These are phyloP conservation scores for Saccostrea glomerata DNA, from an alignment of 1,140 invertebrate species.

Conservation along the genomic window DNA sequence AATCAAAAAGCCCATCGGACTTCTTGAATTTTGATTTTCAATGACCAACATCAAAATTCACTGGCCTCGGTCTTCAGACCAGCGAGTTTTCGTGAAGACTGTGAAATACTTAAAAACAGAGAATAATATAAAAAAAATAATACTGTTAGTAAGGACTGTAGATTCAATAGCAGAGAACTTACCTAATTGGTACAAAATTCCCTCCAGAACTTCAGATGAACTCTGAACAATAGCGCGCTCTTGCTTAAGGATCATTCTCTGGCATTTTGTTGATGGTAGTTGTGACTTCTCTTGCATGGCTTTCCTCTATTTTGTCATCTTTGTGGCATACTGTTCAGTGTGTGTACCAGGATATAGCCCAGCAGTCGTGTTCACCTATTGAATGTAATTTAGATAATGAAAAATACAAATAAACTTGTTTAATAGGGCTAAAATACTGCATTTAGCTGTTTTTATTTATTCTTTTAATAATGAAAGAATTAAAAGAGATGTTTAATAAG, in stretches of 20 bases:
- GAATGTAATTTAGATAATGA: not conserved
- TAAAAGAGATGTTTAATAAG: not conserved
- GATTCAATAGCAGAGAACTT: not conserved
- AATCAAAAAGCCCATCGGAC: no score
- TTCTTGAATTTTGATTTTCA: no score
- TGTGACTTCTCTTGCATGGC: not conserved
- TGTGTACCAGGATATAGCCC: conserved; percentile 43
- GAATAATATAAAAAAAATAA: not conserved
- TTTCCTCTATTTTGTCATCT: not conserved
- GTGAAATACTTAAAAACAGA: no score
- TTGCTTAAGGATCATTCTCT: conserved; percentile 39
- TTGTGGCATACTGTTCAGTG: conserved; percentile 43
- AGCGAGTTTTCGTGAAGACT: no score
- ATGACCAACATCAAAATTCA: no score
- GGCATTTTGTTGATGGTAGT: conserved; percentile 35
- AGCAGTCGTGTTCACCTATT: conserved; percentile 33
- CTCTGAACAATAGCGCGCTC: conserved; percentile 41
- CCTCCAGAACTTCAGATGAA: conserved; percentile 42
- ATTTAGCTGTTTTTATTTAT: not conserved
- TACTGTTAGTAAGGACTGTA: not conserved
- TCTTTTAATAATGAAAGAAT: not conserved
- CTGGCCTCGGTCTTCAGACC: no score
- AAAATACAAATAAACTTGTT: not conserved
- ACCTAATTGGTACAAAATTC: conserved; percentile 44
- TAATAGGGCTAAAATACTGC: not conserved